Percentiles rank a stretch among this genome's conserved stretches.
phyloP scores from a whole-genome alignment of 2,797 vertebrate genomes.

The Nyctibius grandis region DNA sequence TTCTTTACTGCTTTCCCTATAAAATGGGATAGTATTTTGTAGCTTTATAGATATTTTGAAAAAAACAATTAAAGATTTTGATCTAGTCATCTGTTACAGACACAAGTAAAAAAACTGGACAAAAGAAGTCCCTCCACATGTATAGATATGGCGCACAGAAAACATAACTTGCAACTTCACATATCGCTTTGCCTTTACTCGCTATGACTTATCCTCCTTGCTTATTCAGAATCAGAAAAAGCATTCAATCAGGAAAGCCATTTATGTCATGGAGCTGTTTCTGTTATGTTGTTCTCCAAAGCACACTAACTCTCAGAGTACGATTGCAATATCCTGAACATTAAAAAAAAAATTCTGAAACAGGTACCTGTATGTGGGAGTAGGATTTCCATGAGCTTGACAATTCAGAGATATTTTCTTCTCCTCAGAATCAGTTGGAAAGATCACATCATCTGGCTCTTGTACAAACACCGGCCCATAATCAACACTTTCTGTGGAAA shows the following conservation, averaged over 20 bases:
- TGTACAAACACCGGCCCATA: slow-evolving; percentile 90
- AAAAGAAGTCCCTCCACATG: not conserved
- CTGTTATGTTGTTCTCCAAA: not conserved
- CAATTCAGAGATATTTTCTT: slow-evolving; percentile 91
- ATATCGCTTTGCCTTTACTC: not conserved
- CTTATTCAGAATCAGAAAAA: not conserved
- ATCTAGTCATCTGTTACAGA: not conserved
- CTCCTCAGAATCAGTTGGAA: slow-evolving; percentile 87
- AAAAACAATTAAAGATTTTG: not conserved
- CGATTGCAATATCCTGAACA: not conserved
- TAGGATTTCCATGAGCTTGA: slow-evolving; percentile 87
- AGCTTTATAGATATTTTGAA: not conserved
- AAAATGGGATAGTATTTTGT: not conserved
- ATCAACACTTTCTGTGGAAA: slow-evolving; percentile 83
- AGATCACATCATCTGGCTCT: slow-evolving; percentile 89
- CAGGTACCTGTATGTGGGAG: slow-evolving; percentile 86
- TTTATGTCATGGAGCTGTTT: not conserved
- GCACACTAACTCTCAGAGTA: not conserved
- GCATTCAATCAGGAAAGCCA: not conserved
- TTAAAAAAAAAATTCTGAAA: not conserved
- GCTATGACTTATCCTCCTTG: not conserved
- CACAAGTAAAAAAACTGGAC: not conserved
- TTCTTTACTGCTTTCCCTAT: not conserved
- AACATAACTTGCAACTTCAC: not conserved
- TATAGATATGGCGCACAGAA: not conserved